Evolutionary conservation across 2,888 invertebrate species (phyloP).

Genomic region (Metacarcinus magister): DNA sequence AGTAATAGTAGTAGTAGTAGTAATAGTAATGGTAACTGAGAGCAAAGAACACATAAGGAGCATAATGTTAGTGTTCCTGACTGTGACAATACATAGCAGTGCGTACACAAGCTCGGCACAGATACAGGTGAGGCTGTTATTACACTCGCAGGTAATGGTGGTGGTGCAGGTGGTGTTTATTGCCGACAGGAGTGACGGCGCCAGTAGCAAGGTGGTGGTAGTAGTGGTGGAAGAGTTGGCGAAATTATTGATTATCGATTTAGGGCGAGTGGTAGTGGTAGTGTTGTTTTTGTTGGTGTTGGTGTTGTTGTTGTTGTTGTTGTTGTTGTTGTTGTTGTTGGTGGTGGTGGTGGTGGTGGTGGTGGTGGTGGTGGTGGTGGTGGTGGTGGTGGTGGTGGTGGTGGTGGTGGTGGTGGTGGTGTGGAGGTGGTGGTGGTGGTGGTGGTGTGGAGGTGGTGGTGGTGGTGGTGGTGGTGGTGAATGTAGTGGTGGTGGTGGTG

Average conservation of each 20-base stretch:
- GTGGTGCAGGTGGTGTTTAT: neutral
- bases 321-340: too few species aligned
- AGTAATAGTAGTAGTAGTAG: neutral
- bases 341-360: too few species aligned
- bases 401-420: neutral
- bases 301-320: too few species aligned
- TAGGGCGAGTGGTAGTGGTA: neutral
- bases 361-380: neutral
- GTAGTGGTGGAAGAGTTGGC: neutral
- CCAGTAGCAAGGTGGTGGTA: neutral
- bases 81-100: neutral
- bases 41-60: neutral
- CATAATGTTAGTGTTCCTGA: neutral
- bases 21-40: neutral
- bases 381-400: neutral
- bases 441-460: too few species aligned
- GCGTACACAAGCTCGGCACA: neutral
- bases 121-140: neutral
- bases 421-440: too few species aligned
- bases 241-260: neutral
- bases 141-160: neutral
- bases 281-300: too few species aligned
- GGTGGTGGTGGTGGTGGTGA: too few species aligned
- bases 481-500: neutral
- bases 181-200: neutral